phyloP scores from a whole-genome alignment of 2,888 invertebrate genomes.

The Diarsia mendica region DNA sequence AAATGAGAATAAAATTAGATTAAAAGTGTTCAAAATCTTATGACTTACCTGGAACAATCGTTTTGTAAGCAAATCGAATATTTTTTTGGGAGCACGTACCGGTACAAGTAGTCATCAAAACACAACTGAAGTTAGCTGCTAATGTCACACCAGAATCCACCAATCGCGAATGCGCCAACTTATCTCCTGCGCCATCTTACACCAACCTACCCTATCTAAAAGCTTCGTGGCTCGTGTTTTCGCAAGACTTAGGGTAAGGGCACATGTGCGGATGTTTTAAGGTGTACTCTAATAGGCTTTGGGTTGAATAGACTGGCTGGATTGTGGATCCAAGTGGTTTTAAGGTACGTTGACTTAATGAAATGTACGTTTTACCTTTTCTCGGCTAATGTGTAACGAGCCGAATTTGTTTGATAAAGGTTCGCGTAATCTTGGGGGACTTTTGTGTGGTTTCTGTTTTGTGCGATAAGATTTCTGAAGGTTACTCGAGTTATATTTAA shows the following conservation, averaged over 20 bases:
- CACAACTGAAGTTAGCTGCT: too few relatives aligned
- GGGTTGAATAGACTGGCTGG: slow-evolving; percentile 69
- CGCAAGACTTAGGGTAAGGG: slow-evolving; percentile 63
- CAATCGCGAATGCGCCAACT: too few relatives aligned
- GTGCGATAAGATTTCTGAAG: slow-evolving; percentile 15
- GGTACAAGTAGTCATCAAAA: too few relatives aligned
- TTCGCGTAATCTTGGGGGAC: slow-evolving; percentile 2
- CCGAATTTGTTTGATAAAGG: slow-evolving; percentile 46
- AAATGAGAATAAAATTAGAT: too few relatives aligned
- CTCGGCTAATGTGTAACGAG: slow-evolving; percentile 56
- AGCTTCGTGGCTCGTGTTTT: slow-evolving; percentile 64
- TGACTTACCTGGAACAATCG: too few relatives aligned
- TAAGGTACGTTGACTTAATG: slow-evolving; percentile 77
- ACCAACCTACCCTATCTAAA: too few relatives aligned
- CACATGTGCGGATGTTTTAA: slow-evolving; percentile 72
- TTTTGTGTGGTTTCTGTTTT: slow-evolving; percentile 32
- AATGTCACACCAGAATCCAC: too few relatives aligned
- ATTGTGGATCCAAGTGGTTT: slow-evolving; percentile 75
- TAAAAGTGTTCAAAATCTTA: too few relatives aligned
- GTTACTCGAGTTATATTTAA: slow-evolving; percentile 17
- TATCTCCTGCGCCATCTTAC: too few relatives aligned
- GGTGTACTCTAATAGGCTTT: slow-evolving; percentile 78
- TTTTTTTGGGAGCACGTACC: too few relatives aligned
- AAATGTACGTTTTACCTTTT: slow-evolving; percentile 69
- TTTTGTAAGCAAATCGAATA: too few relatives aligned